Evolutionary conservation across 1,140 invertebrate species (phyloP), one percentile per base, ranked within the genome.

Genomic region (Hyles euphorbiae): DNA sequence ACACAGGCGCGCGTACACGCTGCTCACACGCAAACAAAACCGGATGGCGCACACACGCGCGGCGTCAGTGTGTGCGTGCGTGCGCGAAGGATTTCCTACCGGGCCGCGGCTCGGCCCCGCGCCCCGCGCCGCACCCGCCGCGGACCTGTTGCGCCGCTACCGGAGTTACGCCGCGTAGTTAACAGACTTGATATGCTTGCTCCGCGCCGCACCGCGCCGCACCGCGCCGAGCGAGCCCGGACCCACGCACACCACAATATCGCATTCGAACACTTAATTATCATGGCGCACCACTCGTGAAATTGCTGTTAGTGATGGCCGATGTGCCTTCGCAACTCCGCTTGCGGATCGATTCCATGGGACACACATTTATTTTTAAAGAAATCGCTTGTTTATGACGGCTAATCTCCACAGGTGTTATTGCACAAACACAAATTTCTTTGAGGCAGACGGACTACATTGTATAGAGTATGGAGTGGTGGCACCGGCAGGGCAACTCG

Each of bases 101-200:
- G 36, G 46, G 46, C 46, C n/a, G 46, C 46, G 46, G 46, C 46
- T 22, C 46, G n/a, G 75, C 78, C 76, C 79, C 81, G 73, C 74
- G 69, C 72, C 76, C 75, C 70, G 70, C 70, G 52, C 63, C 36
- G 36, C 36, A 5, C 75, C 67, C 68, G 60, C 78, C 71, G 63
- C 75, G 72, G 81, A 83, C 81, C 81, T 87, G 84, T 85, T 86
- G 77, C 76, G 83, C 76, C 76, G 84, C 87, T 83, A 83, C 84
- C 81, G 82, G 83, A 87, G 83, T 86, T 86, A 86, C 82, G 83
- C 83, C 78, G 85, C 87, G 88, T 90, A 89, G 84, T 89, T 90
- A 89, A 87, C 87, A 81, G 87, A 88, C 87, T 89, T 80, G 83
- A 87, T 87, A 83, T 78, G 82, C 75, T 68, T 67, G 74, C 76